These are phyloP conservation scores for Microtus pennsylvanicus DNA, from an alignment of 2,113 vertebrate genomes.

Conservation along the genomic window DNA sequence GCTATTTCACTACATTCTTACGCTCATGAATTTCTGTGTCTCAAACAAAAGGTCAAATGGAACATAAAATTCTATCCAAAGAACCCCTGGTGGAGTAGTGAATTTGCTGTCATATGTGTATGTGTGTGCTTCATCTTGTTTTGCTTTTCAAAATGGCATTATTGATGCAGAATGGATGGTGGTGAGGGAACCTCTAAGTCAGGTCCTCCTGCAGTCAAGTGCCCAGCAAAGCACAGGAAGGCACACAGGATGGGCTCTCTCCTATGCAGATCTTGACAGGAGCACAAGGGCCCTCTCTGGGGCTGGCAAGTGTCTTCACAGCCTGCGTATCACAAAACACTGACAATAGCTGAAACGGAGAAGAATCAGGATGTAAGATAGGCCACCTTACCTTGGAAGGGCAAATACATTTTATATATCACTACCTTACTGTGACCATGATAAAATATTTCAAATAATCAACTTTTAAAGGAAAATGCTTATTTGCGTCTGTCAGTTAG, in stretches of 20 bases:
- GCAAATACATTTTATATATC: not conserved
- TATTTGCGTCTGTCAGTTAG: not conserved
- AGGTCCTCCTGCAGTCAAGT: not conserved
- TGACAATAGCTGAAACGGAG: not conserved
- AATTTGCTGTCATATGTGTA: not conserved
- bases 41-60: slow-evolving; percentile 68
- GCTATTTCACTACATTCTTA: slow-evolving; percentile 57
- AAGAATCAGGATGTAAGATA: not conserved
- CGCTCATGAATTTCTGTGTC: slow-evolving; percentile 56
- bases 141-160: not conserved
- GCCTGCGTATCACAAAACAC: not conserved
- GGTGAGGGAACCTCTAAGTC: not conserved
- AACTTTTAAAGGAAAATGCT: not conserved
- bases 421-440: not conserved
- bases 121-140: not conserved
- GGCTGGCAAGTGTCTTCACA: not conserved
- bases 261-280: not conserved
- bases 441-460: not conserved
- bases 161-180: not conserved
- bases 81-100: slow-evolving; percentile 41
- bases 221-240: no score
- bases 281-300: not conserved
- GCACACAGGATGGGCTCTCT: not conserved
- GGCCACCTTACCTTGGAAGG: not conserved
- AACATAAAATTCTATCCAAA: slow-evolving; percentile 60